A percentile compares a stretch with the other conserved stretches of the same genome.
These are phyloP conservation scores for Ectemnius continuus DNA, from an alignment of 2,888 invertebrate species.

Conservation along the genomic window DNA sequence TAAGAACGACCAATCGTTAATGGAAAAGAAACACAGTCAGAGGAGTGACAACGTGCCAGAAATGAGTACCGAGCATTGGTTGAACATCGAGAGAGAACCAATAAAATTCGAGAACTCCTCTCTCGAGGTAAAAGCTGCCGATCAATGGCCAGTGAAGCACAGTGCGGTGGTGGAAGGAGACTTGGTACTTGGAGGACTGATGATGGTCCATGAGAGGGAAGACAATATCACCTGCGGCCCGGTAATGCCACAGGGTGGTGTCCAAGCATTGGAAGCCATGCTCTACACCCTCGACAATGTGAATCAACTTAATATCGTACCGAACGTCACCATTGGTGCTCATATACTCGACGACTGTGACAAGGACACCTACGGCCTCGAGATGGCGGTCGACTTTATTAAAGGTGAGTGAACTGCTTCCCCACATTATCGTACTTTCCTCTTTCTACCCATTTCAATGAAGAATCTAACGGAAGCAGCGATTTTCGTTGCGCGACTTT, in stretches of 20 bases:
- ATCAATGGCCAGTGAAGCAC: slow-evolving; percentile 87
- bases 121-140: slow-evolving; percentile 51
- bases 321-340: slow-evolving; percentile 88
- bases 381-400: slow-evolving; percentile 95
- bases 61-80: slow-evolving; percentile 1
- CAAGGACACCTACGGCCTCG: slow-evolving; percentile 93
- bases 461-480: not conserved
- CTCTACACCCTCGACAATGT: slow-evolving; percentile 90
- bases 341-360: slow-evolving; percentile 95
- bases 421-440: not conserved
- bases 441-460: not conserved
- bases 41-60: not conserved
- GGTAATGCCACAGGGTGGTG: slow-evolving; percentile 93
- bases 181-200: slow-evolving; percentile 90
- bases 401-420: slow-evolving; percentile 83
- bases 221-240: slow-evolving; percentile 90
- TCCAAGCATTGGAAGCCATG: slow-evolving; percentile 93
- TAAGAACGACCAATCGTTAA: not conserved
- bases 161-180: slow-evolving; percentile 91
- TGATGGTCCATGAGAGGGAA: slow-evolving; percentile 95
- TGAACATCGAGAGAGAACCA: slow-evolving; percentile 22
- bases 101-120: slow-evolving; percentile 61
- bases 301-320: slow-evolving; percentile 81
- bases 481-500: not conserved
- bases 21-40: not conserved